Evolutionary conservation across 1,140 invertebrate species (phyloP), one percentile per base, ranked within the genome.

Genomic region (Atopsyche davidsoni): DNA sequence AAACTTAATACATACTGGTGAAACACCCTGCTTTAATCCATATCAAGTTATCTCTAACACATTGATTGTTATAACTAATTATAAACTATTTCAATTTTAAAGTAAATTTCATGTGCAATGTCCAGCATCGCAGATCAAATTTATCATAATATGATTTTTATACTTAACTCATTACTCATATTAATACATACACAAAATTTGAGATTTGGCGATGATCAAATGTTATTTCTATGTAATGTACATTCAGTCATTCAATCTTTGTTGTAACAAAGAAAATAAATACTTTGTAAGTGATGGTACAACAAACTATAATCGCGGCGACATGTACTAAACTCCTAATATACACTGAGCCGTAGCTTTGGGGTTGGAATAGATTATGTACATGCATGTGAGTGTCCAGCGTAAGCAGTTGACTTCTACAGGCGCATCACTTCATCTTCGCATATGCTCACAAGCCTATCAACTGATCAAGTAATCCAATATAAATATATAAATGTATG

Each of bases 241-340:
- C 55, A 58, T 58, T 58, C 55, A 58, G 55, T 58, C 55, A 51
- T 58, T 58, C 55, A 58, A 57, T 58, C 55, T 58, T 57, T 58
- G 51, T 53, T 53, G 47, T 45, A 58, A 58, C 51, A 46, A 58
- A 58, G 51, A 48, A 53, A 57, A 53, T 51, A 47, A 51, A 31
- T 56, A 51, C 23, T 49, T 49, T 28, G 36, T n/a, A 49, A 21
- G 36, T 17, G 39, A 47, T 49, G 46, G 36, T 21, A 25, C 31
- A 22, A 34, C 36, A 39, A 49, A 11, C 39, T 9, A 49, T 49
- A 49, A 49, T 41, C 36, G 17, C 13, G 17, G 7, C 9, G 17
- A 43, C 10, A 32, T 14, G 32, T 22, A 24, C 34, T 22, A 13
- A n/a, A 39, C 36, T 17, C 16, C 19, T 17, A 28, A 39, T 39